Base-by-base conservation (phyloP, 2,888 invertebrate genomes). In the Thymelicus sylvestris region DNA sequence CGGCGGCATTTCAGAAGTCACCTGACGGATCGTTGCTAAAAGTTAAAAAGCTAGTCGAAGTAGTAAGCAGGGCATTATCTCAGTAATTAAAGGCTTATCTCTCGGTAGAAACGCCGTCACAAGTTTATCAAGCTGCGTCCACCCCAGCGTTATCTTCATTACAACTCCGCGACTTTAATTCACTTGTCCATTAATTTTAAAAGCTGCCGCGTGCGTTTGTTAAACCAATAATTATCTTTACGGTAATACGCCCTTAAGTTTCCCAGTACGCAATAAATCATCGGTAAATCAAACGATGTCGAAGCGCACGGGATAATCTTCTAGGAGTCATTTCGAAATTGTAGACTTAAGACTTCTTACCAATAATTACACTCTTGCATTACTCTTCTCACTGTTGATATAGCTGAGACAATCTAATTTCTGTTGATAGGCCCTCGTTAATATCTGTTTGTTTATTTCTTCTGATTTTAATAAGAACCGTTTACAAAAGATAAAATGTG, bases 161-260 rank as follows among this genome's bases (percentile, higher is more conserved):
- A 91, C 87, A 83, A 85, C 83, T 89, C 82, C 78, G 83, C 85
- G 84, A 87, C 85, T 91, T 90, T 88, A 89, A 91, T 92, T 91
- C 91, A 86, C 86, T 82, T 87, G 83, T 88, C 88, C 91, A 91
- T 92, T 92, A 89, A 91, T 91, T 92, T 89, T 87, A 89, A 89
- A 88, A 87, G 87, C 86, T 81, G 86, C 86, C 85, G 86, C 87
- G 73, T 85, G 78, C 83, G 82, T 87, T 88, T 86, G 84, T 87
- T 86, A 85, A 87, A 87, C 88, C 87, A 86, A 86, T 88, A 86
- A 90, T 90, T 90, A 90, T 89, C 86, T 85, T 81, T 78, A 85
- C 83, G 77, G 83, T 86, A 86, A 85, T 86, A 86, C 74, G 80
- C 80, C 78, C 78, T 81, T 81, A 82, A 82, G 84, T 85, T 85